A percentile compares a stretch with the other conserved stretches of the same genome.
phyloP scores from a whole-genome alignment of 1,140 invertebrate genomes.

The Formica selysi region DNA sequence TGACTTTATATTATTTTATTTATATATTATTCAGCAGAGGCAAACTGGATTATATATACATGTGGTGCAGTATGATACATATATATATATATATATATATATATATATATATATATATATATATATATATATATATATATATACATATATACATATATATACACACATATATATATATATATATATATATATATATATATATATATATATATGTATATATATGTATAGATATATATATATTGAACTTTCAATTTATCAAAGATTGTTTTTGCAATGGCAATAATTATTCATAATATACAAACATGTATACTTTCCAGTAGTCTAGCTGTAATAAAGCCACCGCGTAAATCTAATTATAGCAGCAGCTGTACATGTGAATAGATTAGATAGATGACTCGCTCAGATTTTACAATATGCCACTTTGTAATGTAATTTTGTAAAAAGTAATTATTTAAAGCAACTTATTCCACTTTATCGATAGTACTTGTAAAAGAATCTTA shows the following conservation, averaged over 20 bases:
- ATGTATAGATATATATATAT: neutral
- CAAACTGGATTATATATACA: slow-evolving; percentile 64
- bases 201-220: too few relatives aligned
- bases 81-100: too few relatives aligned
- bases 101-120: too few relatives aligned
- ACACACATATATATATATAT: neutral
- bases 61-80: slow-evolving; percentile 21
- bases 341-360: slow-evolving; percentile 76
- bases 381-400: slow-evolving; percentile 77
- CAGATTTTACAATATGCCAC: slow-evolving; percentile 83
- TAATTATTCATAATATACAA: slow-evolving; percentile 79
- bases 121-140: neutral
- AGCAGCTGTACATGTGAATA: slow-evolving; percentile 81
- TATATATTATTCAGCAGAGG: slow-evolving; percentile 63
- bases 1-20: slow-evolving; percentile 60
- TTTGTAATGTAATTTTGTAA: slow-evolving; percentile 87
- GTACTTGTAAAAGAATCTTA: slow-evolving; percentile 77
- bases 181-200: too few relatives aligned
- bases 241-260: slow-evolving; percentile 63
- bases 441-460: slow-evolving; percentile 84
- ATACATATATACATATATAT: too few relatives aligned
- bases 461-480: slow-evolving; percentile 81
- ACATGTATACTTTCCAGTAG: slow-evolving; percentile 80
- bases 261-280: slow-evolving; percentile 80
- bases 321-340: slow-evolving; percentile 77